Base-by-base conservation (phyloP, 2,888 invertebrate genomes). In the Leptinotarsa peninsularis region DNA sequence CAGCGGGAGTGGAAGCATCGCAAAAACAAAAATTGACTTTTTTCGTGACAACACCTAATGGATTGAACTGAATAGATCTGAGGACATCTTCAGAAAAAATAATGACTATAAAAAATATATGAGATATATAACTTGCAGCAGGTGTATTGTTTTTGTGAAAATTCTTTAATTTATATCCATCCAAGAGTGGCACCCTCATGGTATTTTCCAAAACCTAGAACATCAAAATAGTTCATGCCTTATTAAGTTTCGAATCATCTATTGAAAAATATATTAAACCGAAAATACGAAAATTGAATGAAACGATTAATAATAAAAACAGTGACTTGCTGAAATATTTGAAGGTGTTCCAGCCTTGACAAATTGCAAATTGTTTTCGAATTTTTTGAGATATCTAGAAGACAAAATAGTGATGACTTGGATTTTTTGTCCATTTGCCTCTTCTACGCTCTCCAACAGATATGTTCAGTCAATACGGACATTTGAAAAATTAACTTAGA, bases 161-260 rank as follows among this genome's bases (percentile, higher is more conserved):
- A 75, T 71, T 75, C 72, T 72, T 58, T 66, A 4, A 72, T 50
- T 72, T 60, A 54, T 72, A 68, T 18, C 33, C 23, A 4, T 58
- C 4, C 23, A 23, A 21, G 21, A 50, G 33, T 52, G 58, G 68
- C 72, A 52, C 66, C 54, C 52, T 68, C 60, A 60, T 67, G 52
- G 66, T 68, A 75, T 74, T 74, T 76, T 72, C 72, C 71, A 66
- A 76, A 75, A 76, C 73, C 67, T 68, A 71, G 50, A 76, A 76
- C 72, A 78, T 79, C 71, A 75, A 77, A 79, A 75, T 74, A 74
- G 79, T 79, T 77, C 73, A 79, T 76, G 79, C 72, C 67, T 49
- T 49, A 76, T 79, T 79, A 79, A 70, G 72, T 79, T 76, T 67
- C 60, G 69, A 76, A 74, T 67, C 76, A 67, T 75, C 78, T 58